phyloP scores from a whole-genome alignment of 1,140 invertebrate species.

The Tetranychus cinnabarinus region DNA sequence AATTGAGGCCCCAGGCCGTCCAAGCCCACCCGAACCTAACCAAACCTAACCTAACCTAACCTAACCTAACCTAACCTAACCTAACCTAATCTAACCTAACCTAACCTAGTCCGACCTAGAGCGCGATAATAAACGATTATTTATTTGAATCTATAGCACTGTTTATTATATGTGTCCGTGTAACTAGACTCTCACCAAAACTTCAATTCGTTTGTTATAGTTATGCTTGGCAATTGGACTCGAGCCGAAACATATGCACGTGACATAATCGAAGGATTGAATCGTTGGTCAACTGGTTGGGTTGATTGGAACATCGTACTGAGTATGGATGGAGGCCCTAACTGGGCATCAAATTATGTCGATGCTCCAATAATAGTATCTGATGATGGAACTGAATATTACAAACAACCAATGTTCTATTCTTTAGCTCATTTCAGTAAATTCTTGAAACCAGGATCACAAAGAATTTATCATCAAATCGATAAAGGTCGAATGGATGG shows the following conservation, averaged over 20 bases:
- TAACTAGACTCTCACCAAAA: too few relatives aligned
- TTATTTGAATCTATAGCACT: too few relatives aligned
- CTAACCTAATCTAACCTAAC: too few relatives aligned
- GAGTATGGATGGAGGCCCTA: background rate
- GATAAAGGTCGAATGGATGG: background rate
- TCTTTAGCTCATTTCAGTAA: conserved; percentile 6
- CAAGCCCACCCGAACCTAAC: too few relatives aligned
- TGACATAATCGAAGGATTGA: conserved; percentile 14
- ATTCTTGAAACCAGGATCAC: background rate
- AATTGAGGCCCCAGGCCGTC: too few relatives aligned
- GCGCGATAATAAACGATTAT: too few relatives aligned
- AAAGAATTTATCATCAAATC: background rate
- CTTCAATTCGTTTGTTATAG: background rate
- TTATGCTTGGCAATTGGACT: conserved; percentile 8
- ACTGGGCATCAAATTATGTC: background rate
- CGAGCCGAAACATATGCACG: conserved; percentile 7
- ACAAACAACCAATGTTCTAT: conserved; percentile 24
- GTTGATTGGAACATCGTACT: background rate
- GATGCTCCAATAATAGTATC: conserved; percentile 23
- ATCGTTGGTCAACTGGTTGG: conserved; percentile 1
- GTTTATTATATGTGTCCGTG: too few relatives aligned
- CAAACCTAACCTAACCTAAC: too few relatives aligned
- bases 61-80: too few relatives aligned
- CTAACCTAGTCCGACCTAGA: too few relatives aligned
- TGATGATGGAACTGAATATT: conserved; percentile 19